Conservation (phyloP, 2,797 vertebrate genomes). For the Sebastes cheni region DNA sequence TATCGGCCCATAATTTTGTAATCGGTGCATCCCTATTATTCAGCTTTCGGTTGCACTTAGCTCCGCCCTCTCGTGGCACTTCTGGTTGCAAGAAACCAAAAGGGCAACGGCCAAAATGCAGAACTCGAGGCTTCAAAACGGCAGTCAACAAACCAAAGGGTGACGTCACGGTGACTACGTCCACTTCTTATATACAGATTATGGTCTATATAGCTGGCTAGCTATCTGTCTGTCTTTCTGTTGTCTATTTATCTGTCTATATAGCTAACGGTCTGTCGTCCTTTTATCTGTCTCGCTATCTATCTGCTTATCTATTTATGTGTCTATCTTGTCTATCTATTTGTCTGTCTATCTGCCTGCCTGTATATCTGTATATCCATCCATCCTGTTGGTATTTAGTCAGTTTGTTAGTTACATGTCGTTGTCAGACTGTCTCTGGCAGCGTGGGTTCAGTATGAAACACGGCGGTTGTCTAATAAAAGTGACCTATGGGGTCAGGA, state of each 20-base stretch:
- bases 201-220: background rate
- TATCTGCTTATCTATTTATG: background rate
- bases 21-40: no score
- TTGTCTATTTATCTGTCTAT: background rate
- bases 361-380: background rate
- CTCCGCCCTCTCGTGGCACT: no score
- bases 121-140: no score
- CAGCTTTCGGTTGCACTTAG: no score
- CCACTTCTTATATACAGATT: no score
- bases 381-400: conserved; percentile 9
- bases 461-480: conserved; percentile 72
- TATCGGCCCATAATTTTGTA: no score
- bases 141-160: no score
- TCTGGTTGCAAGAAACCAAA: no score
- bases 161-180: no score
- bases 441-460: conserved; percentile 63
- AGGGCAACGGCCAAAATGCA: rapidly evolving
- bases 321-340: background rate
- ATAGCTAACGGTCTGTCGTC: background rate
- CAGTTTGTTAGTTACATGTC: conserved; percentile 35
- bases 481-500: conserved; percentile 76
- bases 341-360: background rate
- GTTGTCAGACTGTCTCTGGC: conserved; percentile 34
- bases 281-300: background rate
- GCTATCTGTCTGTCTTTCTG: background rate